Base-by-base conservation (phyloP, 2,888 invertebrate species). In the Cylloceria caligata region DNA sequence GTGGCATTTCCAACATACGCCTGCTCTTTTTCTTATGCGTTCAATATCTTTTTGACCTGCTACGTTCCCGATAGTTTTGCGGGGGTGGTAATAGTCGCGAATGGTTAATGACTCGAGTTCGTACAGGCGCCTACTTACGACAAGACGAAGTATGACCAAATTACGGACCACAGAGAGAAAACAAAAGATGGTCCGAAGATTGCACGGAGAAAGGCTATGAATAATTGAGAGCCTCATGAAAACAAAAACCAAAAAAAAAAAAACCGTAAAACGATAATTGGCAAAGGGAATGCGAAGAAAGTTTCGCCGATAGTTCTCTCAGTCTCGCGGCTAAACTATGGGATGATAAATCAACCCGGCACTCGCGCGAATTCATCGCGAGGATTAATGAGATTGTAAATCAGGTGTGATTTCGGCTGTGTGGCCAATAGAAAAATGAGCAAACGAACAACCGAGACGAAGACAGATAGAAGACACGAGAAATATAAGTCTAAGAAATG, bases 331-430 rank as follows among this genome's bases (percentile, higher is more conserved):
- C 62, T 39, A 62, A 75, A 73, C 55, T 52, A 45, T 55, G 71
- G 57, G 45, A 81, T 69, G 74, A 78, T 78, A 78, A 81, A 74
- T 78, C 73, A 81, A 69, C 39, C n/a, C 49, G 34, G 47, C 36
- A 27, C 42, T 13, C 27, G 39, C 11, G 30, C n/a, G n/a, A n/a
- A n/a, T 27, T 57, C 19, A 71, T 68, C 77, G 80, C 57, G 60
- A 81, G 69, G 57, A 81, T 52, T 75, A 82, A 80, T 80, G 55
- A 71, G 55, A 81, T 77, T 80, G 77, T 79, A 82, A 82, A 79
- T 82, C 72, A 82, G 75, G 62, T 78, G 65, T 57, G 55, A 82
- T 79, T 77, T 82, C 13, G 52, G 49, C 19, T 49, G 69, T 49
- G 47, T 34, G 65, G 69, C 47, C 65, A 45, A 52, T 21, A 19